Evolutionary conservation across 2,888 invertebrate species (phyloP).

Genomic region (Habrosyne pyritoides): DNA sequence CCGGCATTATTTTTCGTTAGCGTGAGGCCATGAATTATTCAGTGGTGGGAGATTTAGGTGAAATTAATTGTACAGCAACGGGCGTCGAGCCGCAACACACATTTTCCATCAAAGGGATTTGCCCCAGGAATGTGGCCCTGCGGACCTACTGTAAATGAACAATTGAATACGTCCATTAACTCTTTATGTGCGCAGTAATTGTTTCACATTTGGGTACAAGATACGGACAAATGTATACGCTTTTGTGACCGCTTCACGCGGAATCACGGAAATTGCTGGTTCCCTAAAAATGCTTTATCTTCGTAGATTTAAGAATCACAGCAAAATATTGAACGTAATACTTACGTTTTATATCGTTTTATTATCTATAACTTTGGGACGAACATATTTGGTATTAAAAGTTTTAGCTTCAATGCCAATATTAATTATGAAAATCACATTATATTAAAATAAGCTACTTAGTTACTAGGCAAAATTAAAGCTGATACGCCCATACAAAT

Average conservation of each 20-base stretch:
- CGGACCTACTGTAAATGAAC: conserved; percentile 25
- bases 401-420: too few species aligned
- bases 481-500: neutral
- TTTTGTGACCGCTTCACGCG: neutral
- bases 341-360: too few species aligned
- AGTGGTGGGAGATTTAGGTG: conserved; percentile 51
- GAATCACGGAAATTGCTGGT: neutral
- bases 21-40: conserved; percentile 42
- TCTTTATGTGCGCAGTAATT: conserved; percentile 20
- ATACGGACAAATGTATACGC: neutral
- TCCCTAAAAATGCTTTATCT: too few species aligned
- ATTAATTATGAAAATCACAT: too few species aligned
- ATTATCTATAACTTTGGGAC: too few species aligned
- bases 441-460: too few species aligned
- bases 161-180: conserved; percentile 29
- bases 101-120: conserved; percentile 72
- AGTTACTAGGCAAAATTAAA: too few species aligned
- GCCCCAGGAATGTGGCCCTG: conserved; percentile 40
- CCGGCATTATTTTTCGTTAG: conserved; percentile 31
- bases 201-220: conserved; percentile 1
- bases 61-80: conserved; percentile 67
- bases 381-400: too few species aligned
- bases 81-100: conserved; percentile 62
- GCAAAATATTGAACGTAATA: too few species aligned
- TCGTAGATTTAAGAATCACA: too few species aligned